Evolutionary conservation across 1,140 invertebrate genomes (phyloP), one percentile per base, ranked within the genome.

Genomic region (Heliconius melpomene): DNA sequence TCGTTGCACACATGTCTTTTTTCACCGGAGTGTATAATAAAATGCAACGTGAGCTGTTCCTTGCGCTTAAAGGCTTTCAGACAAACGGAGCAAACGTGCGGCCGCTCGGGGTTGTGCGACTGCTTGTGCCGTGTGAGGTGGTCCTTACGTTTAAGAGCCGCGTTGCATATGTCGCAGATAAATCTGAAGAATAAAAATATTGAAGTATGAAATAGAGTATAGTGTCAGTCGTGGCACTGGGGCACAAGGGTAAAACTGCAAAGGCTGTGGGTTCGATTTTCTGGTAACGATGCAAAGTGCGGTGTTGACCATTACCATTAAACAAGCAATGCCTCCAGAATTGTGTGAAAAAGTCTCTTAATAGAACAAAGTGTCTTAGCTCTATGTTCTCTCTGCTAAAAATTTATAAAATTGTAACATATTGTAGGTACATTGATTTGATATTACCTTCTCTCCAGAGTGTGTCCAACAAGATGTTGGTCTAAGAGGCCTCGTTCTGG

Each of bases 81-180:
- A 88, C 97, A 98, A 23, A 98, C 97, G 16, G 97, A 97, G 92
- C 97, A 98, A 11, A 97, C 97, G 88, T 97, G 97, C 13, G 97
- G 97, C 72, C 97, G 94, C 87, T 97, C 97, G 0, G 97, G 97
- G 94, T 97, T 97, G 90, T 97, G 97, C 75, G 96, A 97, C 86
- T 97, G 97, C 88, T 97, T 97, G 92, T 98, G 97, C 29, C 97
- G 95, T 8, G 97, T 97, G 57, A 98, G 89, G 87, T 98, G 97
- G 90, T 97, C 97, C 90, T 98, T 98, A 46, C 97, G 95, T 87
- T 98, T 98, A 9, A 98, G 91, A 11, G 97, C 97, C 23, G 97
- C 97, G 78, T 97, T 97, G 84, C 97, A 98, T 38, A 98, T 98
- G 87, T 98, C 97, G 91, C 97, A 98, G 29, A 98, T 97, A 86